A percentile compares a stretch with the other conserved stretches of the same genome.
phyloP scores from a whole-genome alignment of 2,888 invertebrate species.

The Cheilosia impressa region DNA sequence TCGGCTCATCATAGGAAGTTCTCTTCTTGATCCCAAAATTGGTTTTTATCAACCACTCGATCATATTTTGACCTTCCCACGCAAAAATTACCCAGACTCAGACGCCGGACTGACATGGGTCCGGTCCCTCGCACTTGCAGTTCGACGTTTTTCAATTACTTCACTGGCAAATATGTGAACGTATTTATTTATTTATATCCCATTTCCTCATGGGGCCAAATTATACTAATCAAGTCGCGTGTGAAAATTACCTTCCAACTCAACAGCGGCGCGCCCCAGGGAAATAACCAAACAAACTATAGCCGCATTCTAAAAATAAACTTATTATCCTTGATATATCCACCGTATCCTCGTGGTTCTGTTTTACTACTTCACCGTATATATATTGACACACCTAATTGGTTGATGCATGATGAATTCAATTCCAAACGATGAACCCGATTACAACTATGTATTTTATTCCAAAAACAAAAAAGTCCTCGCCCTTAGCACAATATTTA shows the following conservation, averaged over 20 bases:
- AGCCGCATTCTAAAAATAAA: conserved; percentile 59
- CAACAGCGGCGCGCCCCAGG: conserved; percentile 18
- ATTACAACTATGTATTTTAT: conserved; percentile 1
- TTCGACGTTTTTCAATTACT: background rate
- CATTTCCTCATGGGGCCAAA: conserved; percentile 1
- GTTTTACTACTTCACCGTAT: conserved; percentile 29
- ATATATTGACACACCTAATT: conserved; percentile 61
- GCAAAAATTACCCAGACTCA: no score
- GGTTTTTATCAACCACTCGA: no score
- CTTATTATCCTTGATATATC: conserved; percentile 54
- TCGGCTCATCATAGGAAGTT: no score
- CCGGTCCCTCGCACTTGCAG: background rate
- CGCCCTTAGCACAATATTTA: background rate
- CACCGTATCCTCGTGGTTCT: conserved; percentile 25
- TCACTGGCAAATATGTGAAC: background rate
- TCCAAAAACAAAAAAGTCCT: conserved; percentile 23
- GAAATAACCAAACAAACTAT: conserved; percentile 22
- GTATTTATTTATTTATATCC: conserved; percentile 36
- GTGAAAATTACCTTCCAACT: conserved; percentile 51
- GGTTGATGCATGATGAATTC: conserved; percentile 45
- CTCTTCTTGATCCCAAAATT: no score
- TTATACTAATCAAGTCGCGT: conserved; percentile 46
- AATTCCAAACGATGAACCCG: conserved; percentile 26
- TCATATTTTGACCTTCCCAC: no score
- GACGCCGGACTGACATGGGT: background rate